These are phyloP conservation scores for Tetranychus piercei DNA, from an alignment of 2,888 invertebrate genomes.

Conservation along the genomic window DNA sequence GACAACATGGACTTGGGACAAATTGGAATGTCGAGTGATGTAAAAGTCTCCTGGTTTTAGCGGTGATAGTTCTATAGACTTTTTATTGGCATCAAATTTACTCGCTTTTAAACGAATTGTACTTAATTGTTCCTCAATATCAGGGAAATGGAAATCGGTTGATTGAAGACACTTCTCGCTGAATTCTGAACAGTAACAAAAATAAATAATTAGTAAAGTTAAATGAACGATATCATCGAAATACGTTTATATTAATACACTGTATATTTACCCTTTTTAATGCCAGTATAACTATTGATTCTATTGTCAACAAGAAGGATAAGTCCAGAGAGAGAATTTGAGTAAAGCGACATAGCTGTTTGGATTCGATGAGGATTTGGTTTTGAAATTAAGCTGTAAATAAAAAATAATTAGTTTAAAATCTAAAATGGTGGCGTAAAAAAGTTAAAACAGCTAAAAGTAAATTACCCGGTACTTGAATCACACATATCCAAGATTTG, in stretches of 20 bases:
- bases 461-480: slow-evolving; percentile 28
- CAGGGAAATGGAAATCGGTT: slow-evolving; percentile 85
- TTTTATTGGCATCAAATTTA: slow-evolving; percentile 25
- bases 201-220: not conserved
- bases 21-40: slow-evolving; percentile 60
- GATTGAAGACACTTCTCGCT: slow-evolving; percentile 51
- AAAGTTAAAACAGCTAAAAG: not conserved
- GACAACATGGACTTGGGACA: slow-evolving; percentile 79
- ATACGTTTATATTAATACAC: not conserved
- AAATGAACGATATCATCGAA: not conserved
- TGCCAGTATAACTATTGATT: slow-evolving; percentile 45
- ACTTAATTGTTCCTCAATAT: slow-evolving; percentile 65
- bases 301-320: slow-evolving; percentile 58
- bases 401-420: not conserved
- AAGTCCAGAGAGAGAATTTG: slow-evolving; percentile 65
- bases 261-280: slow-evolving; percentile 39
- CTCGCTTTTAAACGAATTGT: slow-evolving; percentile 32
- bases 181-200: slow-evolving; percentile 39
- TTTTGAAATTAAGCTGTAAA: not conserved
- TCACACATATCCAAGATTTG: slow-evolving; percentile 59
- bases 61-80: not conserved
- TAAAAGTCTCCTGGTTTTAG: slow-evolving; percentile 67
- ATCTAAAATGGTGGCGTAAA: not conserved
- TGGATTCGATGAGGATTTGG: slow-evolving; percentile 57
- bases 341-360: slow-evolving; percentile 81